These are phyloP conservation scores for Actinemys pallida DNA, from an alignment of 2,113 vertebrate species.

Conservation along the genomic window DNA sequence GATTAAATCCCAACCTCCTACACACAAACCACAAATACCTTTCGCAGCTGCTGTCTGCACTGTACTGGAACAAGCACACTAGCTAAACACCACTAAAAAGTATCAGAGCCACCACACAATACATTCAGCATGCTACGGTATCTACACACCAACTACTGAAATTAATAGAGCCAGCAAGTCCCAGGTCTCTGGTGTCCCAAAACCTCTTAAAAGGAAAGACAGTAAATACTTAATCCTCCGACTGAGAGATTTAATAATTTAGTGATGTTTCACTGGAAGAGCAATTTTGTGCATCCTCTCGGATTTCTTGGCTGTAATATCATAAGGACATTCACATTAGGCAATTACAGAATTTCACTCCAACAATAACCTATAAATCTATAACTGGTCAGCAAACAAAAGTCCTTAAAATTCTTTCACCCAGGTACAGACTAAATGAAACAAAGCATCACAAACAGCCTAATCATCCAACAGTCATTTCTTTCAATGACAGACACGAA, in stretches of 20 bases:
- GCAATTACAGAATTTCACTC: slow-evolving; percentile 58
- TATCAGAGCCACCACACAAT: not conserved
- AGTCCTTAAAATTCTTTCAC: slow-evolving; percentile 26
- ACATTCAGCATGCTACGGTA: fast-evolving
- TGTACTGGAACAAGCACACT: not conserved
- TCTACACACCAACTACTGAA: not conserved
- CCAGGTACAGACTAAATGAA: slow-evolving; percentile 45
- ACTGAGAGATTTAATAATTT: slow-evolving; percentile 32
- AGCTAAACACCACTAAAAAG: not conserved
- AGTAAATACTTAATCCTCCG: not conserved
- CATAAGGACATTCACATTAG: slow-evolving; percentile 40
- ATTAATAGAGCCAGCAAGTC: not conserved
- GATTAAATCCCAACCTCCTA: not conserved
- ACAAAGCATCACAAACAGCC: slow-evolving; percentile 14
- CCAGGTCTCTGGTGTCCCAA: not conserved
- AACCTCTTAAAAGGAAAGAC: not conserved
- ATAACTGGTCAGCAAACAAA: slow-evolving; percentile 56
- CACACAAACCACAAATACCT: not conserved
- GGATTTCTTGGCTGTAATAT: not conserved
- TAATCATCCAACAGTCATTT: slow-evolving; percentile 31
- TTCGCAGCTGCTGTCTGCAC: not conserved
- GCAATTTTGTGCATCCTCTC: not conserved
- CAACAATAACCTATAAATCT: slow-evolving; percentile 16
- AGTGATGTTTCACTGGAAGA: slow-evolving; percentile 8
- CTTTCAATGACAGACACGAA: not conserved